Evolutionary conservation across 2,888 invertebrate genomes (phyloP), one percentile per base, ranked within the genome.

Genomic region (Hypercompe scribonia): DNA sequence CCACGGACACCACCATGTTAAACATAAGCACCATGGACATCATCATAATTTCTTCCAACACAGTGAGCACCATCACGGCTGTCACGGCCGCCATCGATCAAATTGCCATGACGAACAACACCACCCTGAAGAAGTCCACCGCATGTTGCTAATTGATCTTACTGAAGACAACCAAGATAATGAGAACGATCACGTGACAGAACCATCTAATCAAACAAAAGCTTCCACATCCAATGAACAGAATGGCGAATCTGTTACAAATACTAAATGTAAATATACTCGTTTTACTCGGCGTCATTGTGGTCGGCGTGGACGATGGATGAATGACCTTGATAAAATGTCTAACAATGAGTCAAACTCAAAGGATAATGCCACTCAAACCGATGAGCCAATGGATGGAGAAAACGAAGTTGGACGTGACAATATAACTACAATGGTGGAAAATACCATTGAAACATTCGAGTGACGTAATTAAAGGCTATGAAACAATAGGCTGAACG

Each of bases 361-460:
- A 46, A 24, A 69, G 8, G 84, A 87, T 21, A 80, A 67, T 65
- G 63, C 78, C 18, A 13, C 68, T 61, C 80, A 83, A 75, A 76
- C 82, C 28, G 81, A 81, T 28, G 76, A 73, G 67, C 31, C 68
- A 46, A 58, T 65, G 8, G 28, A n/a, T 34, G 74, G 34, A 68
- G 71, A 64, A n/a, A 78, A 71, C 46, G 61, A 36, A 24, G 68
- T 70, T 68, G 81, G 82, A 54, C 73, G 76, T 31, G 84, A 82
- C 50, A 86, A 86, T 76, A 70, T 86, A 42, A 79, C 78, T 28
- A 72, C 42, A 31, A 75, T 85, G 82, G 87, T 87, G 68, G 86
- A 88, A 71, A 85, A 82, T 63, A 75, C 75, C 65, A 78, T 79
- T 79, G 82, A 78, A 64, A 78, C 75, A 24, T 39, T 77, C 33